phyloP scores from a whole-genome alignment of 2,113 vertebrate species.

The zebrafish (Danio rerio) region DNA sequence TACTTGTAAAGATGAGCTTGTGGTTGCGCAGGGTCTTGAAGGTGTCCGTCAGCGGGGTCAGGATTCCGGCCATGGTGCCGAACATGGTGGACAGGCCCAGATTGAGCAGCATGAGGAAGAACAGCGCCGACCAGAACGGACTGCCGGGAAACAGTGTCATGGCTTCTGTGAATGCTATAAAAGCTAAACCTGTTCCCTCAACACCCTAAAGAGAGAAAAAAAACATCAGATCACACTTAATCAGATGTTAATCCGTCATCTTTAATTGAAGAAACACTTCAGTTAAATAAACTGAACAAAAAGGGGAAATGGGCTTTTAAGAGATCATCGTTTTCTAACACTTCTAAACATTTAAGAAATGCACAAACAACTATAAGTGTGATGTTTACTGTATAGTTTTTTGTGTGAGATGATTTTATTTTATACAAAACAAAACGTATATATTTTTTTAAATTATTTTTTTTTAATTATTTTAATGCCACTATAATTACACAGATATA shows the following conservation, averaged over 20 bases:
- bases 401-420: no score
- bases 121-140: constrained; percentile 82
- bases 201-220: constrained; percentile 71
- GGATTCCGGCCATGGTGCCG: constrained; percentile 81
- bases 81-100: constrained; percentile 80
- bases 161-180: constrained; percentile 82
- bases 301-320: not conserved
- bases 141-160: constrained; percentile 80
- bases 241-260: not conserved
- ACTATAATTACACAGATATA: no score
- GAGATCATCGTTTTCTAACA: not conserved
- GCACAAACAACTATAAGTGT: no score
- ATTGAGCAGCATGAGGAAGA: constrained; percentile 84
- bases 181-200: constrained; percentile 78
- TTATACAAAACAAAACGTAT: no score
- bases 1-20: constrained; percentile 79
- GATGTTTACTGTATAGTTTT: no score
- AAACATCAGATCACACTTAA: not conserved
- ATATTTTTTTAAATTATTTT: no score
- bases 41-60: constrained; percentile 80
- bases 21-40: constrained; percentile 75
- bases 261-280: not conserved
- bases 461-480: no score
- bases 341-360: no score
- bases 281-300: not conserved